Percentiles rank a stretch among this genome's conserved stretches.
Evolutionary conservation across 2,113 vertebrate genomes (phyloP).

Genomic region (Xiphophorus couchianus): DNA sequence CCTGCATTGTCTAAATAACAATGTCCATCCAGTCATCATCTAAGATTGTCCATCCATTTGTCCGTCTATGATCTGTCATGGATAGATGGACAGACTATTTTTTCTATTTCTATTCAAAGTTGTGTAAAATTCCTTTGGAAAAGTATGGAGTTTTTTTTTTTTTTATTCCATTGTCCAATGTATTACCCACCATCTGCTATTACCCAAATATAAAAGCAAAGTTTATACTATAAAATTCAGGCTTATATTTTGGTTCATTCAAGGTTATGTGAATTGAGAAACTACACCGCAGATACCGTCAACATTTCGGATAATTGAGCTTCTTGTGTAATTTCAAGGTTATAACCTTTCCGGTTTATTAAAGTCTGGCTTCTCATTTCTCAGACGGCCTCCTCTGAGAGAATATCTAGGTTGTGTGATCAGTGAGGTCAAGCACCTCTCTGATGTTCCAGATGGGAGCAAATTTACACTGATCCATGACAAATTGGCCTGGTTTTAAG

Average conservation of each 20-base stretch:
- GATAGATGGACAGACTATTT: too few relatives aligned
- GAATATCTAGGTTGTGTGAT: constrained; percentile 27
- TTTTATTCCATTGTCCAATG: too few relatives aligned
- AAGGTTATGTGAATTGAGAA: background rate
- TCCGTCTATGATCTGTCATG: too few relatives aligned
- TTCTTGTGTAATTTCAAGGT: constrained; percentile 24
- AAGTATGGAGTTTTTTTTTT: too few relatives aligned
- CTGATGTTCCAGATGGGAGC: constrained; percentile 45
- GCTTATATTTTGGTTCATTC: background rate
- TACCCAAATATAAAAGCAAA: too few relatives aligned
- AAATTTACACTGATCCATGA: constrained; percentile 47
- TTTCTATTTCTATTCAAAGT: too few relatives aligned
- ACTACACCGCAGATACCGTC: background rate
- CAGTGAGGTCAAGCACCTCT: constrained; percentile 14
- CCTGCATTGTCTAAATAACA: too few relatives aligned
- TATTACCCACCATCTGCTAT: too few relatives aligned
- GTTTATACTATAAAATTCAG: too few relatives aligned
- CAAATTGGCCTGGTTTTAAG: constrained; percentile 36
- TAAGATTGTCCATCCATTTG: too few relatives aligned
- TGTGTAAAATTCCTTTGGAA: too few relatives aligned
- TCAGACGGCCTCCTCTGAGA: background rate
- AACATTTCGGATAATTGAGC: background rate
- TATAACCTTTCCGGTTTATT: constrained; percentile 20
- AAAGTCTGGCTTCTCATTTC: background rate
- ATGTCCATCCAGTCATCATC: too few relatives aligned